Evolutionary conservation across 2,113 vertebrate genomes (phyloP), one percentile per base, ranked within the genome.

Genomic region (Colossoma macropomum): DNA sequence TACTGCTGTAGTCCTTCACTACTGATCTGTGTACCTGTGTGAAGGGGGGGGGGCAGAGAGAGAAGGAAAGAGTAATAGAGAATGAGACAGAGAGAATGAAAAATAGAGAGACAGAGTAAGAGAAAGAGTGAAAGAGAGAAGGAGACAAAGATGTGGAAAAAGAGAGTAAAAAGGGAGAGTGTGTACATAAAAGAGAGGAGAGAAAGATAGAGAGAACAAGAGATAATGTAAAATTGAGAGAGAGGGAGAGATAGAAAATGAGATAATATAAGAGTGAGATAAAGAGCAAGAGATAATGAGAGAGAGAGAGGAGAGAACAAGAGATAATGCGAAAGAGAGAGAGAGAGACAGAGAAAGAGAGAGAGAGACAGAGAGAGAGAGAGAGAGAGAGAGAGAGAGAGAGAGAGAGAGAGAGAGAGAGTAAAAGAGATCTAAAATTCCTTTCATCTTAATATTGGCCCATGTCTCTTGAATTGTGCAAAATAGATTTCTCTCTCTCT

Each of bases 381-480:
- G 8, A 6, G 23, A 19, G 16, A 70, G 50, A 88, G 84, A 85
- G 83, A 86, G 85, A 91, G 83, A 56, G 79, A 86, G 85, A 81
- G 16, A 54, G 27, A 30, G 32, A 48, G 62, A 88, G 85, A 84
- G 83, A 85, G 84, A 91, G 83, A 56, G 79, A 86, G 85, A 81
- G 85, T 87, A 84, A 92, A 89, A 91, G 88, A 88, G 83, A 90
- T 92, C 89, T 92, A 92, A 92, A 93, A 91, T 92, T 90, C 87
- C 90, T 94, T 95, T 95, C 92, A 95, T 94, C 91, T 93, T 93
- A 90, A 91, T 93, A 85, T 89, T 91, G 90, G 90, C 89, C 91
- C 86, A 91, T 92, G 92, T 92, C 92, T 93, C 90, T 90, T 90
- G 90, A 93, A 91, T 90, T 91, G 90, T 90, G 89, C 88, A 91